phyloP scores from a whole-genome alignment of 2,888 invertebrate genomes.

The Cactoblastis cactorum region DNA sequence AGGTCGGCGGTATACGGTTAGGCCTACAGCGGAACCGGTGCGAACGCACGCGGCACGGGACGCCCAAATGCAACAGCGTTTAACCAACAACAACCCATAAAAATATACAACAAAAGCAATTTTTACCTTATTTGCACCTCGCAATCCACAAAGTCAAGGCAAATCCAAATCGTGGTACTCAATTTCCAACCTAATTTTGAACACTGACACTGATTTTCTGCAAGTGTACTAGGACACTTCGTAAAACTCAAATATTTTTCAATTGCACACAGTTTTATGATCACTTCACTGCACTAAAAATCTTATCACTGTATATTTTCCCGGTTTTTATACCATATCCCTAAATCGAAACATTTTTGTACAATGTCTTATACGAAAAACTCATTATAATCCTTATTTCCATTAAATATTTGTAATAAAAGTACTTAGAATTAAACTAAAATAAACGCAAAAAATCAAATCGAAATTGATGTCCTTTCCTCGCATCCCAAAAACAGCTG shows the following conservation, averaged over 20 bases:
- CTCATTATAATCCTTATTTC: neutral
- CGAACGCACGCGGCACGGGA: slow-evolving; percentile 17
- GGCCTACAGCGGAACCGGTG: slow-evolving; percentile 32
- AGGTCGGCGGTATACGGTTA: slow-evolving; percentile 37
- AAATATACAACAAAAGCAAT: slow-evolving; percentile 22
- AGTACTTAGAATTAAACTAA: neutral
- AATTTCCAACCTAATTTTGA: slow-evolving; percentile 42
- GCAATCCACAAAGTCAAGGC: slow-evolving; percentile 50
- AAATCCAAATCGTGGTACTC: slow-evolving; percentile 57
- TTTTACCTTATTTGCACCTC: slow-evolving; percentile 55
- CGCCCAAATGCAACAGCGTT: slow-evolving; percentile 19
- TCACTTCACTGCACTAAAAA: slow-evolving; percentile 15
- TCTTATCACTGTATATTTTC: slow-evolving; percentile 11
- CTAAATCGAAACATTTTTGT: neutral
- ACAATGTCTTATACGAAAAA: neutral
- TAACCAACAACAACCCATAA: slow-evolving; percentile 18
- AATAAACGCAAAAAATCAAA: slow-evolving; percentile 4
- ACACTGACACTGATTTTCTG: slow-evolving; percentile 28
- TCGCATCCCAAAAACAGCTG: slow-evolving; percentile 69
- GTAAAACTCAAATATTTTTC: slow-evolving; percentile 17
- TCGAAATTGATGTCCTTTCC: slow-evolving; percentile 3
- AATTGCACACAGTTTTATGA: slow-evolving; percentile 5
- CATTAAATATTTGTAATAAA: neutral
- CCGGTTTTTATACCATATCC: neutral
- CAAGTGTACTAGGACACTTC: slow-evolving; percentile 18